Conservation (phyloP, 92 coral and sea anemone species). For the Heteractis magnifica region DNA sequence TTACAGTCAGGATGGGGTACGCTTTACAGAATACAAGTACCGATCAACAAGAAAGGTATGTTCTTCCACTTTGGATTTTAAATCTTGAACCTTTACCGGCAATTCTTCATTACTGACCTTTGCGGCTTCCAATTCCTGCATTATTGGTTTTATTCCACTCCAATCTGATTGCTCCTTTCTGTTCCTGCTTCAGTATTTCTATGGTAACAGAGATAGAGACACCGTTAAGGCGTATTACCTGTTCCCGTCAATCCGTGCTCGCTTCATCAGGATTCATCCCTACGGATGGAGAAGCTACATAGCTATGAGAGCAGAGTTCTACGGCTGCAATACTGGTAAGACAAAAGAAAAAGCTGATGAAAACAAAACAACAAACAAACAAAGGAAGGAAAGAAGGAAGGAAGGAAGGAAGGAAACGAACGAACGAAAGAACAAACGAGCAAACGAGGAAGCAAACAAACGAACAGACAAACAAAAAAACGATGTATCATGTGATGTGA, state of each 20-base stretch:
- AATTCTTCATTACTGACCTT: background rate
- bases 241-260: slow-evolving; percentile 62
- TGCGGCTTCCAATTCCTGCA: no score
- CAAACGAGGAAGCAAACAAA: no score
- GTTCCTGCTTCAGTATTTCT: slow-evolving; percentile 53
- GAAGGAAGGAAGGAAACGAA: no score
- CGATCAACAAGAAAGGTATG: slow-evolving; percentile 56
- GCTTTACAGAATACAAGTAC: slow-evolving; percentile 49
- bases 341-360: no score
- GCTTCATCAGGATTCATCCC: slow-evolving; percentile 68
- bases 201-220: slow-evolving; percentile 62
- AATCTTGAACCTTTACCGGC: no score
- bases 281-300: slow-evolving; percentile 61
- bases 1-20: slow-evolving; percentile 65
- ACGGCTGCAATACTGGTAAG: slow-evolving; percentile 78
- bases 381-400: no score
- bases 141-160: no score
- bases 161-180: background rate
- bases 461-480: no score
- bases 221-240: slow-evolving; percentile 56
- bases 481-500: no score
- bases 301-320: slow-evolving; percentile 78
- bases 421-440: no score
- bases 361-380: no score
- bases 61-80: background rate